These are phyloP conservation scores for Phalacrocorax brasilianus DNA, from an alignment of 2,113 vertebrate genomes.

Conservation along the genomic window DNA sequence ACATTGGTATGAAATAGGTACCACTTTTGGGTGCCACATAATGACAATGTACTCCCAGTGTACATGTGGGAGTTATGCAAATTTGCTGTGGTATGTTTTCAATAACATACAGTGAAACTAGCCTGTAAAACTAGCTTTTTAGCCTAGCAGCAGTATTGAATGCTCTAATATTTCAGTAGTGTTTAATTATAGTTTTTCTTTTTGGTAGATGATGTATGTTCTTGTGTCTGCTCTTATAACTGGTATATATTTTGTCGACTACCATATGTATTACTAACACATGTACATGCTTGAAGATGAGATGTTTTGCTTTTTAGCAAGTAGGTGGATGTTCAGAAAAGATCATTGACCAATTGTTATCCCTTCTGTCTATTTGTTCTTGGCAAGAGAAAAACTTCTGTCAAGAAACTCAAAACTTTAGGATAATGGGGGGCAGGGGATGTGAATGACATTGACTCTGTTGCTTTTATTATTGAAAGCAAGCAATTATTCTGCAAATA, in stretches of 20 bases:
- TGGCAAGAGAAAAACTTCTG: background rate
- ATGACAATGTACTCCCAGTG: background rate
- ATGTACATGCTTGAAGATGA: background rate
- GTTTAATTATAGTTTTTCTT: background rate
- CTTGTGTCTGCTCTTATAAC: background rate
- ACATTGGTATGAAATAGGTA: background rate
- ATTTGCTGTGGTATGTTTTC: background rate
- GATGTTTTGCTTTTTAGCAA: background rate
- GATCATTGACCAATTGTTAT: background rate
- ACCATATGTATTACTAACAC: background rate
- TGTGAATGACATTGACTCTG: background rate
- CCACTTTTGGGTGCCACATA: background rate
- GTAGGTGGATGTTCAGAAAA: background rate
- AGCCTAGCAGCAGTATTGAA: background rate
- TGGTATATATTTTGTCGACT: background rate
- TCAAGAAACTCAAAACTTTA: background rate
- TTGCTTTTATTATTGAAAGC: background rate
- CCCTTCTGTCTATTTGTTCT: background rate
- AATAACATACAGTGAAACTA: background rate
- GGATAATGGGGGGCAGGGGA: background rate
- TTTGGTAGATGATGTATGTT: background rate
- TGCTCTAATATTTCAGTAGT: background rate
- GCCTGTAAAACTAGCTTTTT: background rate
- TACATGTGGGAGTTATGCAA: background rate
- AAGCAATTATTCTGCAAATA: background rate